A percentile compares a stretch with the other conserved stretches of the same genome.
These are phyloP conservation scores for Tokudaia muenninki DNA, from an alignment of 2,797 vertebrate genomes.

Conservation along the genomic window DNA sequence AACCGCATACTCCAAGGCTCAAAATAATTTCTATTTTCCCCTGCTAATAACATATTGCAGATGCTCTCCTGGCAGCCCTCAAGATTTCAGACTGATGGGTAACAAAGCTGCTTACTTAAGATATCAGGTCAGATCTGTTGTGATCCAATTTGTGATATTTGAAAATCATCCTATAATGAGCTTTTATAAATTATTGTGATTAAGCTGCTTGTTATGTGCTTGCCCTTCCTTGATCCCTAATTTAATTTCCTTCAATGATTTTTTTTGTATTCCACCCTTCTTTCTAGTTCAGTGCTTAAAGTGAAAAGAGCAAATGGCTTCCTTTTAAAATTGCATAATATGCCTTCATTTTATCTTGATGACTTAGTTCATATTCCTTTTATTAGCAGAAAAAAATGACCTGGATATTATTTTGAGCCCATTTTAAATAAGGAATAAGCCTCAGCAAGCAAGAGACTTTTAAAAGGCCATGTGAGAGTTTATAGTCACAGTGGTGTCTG, in stretches of 20 bases:
- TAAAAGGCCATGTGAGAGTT: slow-evolving; percentile 35
- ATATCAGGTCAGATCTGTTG: slow-evolving; percentile 83
- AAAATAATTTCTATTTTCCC: slow-evolving; percentile 81
- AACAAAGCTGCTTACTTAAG: slow-evolving; percentile 76
- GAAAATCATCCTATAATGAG: slow-evolving; percentile 78
- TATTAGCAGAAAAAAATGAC: slow-evolving; percentile 65
- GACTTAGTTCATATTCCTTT: slow-evolving; percentile 60
- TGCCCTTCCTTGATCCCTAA: slow-evolving; percentile 80
- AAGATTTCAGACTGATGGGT: slow-evolving; percentile 66
- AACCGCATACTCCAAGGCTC: slow-evolving; percentile 79
- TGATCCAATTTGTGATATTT: slow-evolving; percentile 82
- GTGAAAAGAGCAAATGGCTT: slow-evolving; percentile 84
- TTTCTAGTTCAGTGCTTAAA: slow-evolving; percentile 80
- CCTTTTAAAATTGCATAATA: slow-evolving; percentile 80
- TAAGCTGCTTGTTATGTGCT: slow-evolving; percentile 83
- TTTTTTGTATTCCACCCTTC: slow-evolving; percentile 77
- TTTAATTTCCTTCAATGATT: slow-evolving; percentile 84
- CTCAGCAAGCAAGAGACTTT: slow-evolving; percentile 37
- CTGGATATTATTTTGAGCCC: slow-evolving; percentile 62
- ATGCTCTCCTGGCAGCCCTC: slow-evolving; percentile 70
- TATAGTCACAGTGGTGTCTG: background rate
- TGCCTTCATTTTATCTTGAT: slow-evolving; percentile 71
- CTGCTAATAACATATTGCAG: slow-evolving; percentile 58
- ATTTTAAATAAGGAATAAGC: slow-evolving; percentile 63
- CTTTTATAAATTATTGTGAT: slow-evolving; percentile 84